These are phyloP conservation scores for Lichenostomus cassidix DNA, from an alignment of 2,113 vertebrate species.

Conservation along the genomic window DNA sequence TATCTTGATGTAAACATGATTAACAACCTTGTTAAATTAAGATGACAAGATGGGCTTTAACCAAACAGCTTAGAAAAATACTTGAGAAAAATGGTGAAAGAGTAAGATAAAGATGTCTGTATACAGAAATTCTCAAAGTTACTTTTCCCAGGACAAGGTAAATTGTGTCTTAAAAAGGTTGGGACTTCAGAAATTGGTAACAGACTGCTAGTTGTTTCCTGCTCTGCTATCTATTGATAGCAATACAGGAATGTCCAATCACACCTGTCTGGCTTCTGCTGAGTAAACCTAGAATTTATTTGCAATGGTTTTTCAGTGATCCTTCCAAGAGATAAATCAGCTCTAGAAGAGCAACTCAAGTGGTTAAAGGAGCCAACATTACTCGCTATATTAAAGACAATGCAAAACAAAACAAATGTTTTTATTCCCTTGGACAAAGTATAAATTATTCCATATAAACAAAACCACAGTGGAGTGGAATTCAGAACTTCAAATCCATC, in stretches of 20 bases:
- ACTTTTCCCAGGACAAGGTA: neutral
- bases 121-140: neutral
- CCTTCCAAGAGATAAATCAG: neutral
- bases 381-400: neutral
- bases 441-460: neutral
- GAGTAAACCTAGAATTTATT: neutral
- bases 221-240: neutral
- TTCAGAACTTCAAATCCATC: neutral
- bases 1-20: neutral
- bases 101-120: neutral
- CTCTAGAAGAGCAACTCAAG: neutral
- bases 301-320: neutral
- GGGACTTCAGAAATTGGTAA: neutral
- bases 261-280: neutral
- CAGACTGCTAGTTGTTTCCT: neutral
- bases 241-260: neutral
- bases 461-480: neutral
- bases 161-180: neutral
- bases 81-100: neutral
- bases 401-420: neutral
- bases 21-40: neutral
- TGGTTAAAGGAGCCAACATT: neutral
- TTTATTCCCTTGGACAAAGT: neutral
- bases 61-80: neutral
- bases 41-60: neutral